phyloP scores from a whole-genome alignment of 1,140 invertebrate genomes.

The Paralvinella palmiformis region DNA sequence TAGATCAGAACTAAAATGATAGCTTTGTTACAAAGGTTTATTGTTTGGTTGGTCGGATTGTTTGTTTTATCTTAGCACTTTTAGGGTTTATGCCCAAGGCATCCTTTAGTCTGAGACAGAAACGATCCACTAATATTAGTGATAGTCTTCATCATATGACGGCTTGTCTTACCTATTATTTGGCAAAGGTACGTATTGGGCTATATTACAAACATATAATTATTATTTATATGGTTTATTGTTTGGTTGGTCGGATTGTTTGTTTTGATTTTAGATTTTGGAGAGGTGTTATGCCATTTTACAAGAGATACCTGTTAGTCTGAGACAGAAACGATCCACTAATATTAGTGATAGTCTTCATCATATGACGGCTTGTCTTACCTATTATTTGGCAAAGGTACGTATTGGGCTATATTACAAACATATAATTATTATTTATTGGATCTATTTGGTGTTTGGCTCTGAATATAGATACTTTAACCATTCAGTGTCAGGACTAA shows the following conservation, averaged over 20 bases:
- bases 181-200: too few relatives aligned
- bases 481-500: too few relatives aligned
- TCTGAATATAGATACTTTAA: too few relatives aligned
- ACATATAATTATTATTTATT: too few relatives aligned
- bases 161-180: conserved; percentile 45
- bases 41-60: too few relatives aligned
- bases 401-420: too few relatives aligned
- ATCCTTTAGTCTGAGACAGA: conserved; percentile 38
- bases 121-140: conserved; percentile 33
- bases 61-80: conserved; percentile 31
- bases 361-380: conserved; percentile 50
- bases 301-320: conserved; percentile 41
- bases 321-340: conserved; percentile 39
- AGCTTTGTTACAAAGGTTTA: too few relatives aligned
- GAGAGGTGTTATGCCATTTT: conserved; percentile 42
- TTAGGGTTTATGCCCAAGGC: conserved; percentile 46
- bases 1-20: too few relatives aligned
- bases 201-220: too few relatives aligned
- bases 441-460: too few relatives aligned
- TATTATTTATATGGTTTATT: too few relatives aligned
- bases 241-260: too few relatives aligned
- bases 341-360: conserved; percentile 45
- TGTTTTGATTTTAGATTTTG: conserved; percentile 35
- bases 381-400: conserved; percentile 47
- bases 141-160: conserved; percentile 51